Percentiles rank a stretch among this genome's conserved stretches.
Conservation (phyloP, 2,797 vertebrate species). For the Bufotes viridis region DNA sequence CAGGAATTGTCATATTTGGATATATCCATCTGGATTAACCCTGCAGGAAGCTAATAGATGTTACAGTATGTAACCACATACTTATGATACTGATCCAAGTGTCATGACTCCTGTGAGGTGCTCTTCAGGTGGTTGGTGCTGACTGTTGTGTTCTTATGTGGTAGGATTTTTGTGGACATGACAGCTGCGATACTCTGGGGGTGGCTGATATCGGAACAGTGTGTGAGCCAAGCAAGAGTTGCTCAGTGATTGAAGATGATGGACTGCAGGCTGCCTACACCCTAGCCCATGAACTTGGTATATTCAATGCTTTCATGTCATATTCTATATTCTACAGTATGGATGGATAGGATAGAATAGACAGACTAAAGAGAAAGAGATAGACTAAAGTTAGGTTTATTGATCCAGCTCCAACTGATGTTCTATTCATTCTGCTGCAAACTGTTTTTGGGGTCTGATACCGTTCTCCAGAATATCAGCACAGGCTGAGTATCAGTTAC, state of each 20-base stretch:
- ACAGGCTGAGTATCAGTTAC: too few species aligned
- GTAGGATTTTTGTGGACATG: constrained; percentile 92
- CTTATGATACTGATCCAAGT: background rate
- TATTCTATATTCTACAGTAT: background rate
- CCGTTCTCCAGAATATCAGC: too few species aligned
- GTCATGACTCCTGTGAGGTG: background rate
- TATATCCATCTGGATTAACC: too few species aligned
- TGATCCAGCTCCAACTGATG: too few species aligned
- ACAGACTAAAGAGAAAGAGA: too few species aligned
- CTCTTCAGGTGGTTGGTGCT: background rate
- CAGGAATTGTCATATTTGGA: too few species aligned
- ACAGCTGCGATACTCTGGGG: constrained; percentile 90
- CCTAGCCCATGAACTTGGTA: constrained; percentile 93
- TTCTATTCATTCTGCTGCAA: too few species aligned
- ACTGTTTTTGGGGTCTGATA: too few species aligned
- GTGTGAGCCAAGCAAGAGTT: constrained; percentile 95
- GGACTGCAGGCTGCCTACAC: constrained; percentile 95
- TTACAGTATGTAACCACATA: background rate
- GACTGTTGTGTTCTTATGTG: background rate
- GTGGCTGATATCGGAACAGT: constrained; percentile 93
- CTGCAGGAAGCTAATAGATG: background rate
- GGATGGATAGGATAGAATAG: background rate
- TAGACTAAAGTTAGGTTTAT: too few species aligned
- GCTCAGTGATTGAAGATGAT: constrained; percentile 93
- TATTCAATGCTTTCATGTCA: too few species aligned